A percentile compares a stretch with the other conserved stretches of the same genome.
Evolutionary conservation across 1,140 invertebrate species (phyloP).

Genomic region (Pinna nobilis): DNA sequence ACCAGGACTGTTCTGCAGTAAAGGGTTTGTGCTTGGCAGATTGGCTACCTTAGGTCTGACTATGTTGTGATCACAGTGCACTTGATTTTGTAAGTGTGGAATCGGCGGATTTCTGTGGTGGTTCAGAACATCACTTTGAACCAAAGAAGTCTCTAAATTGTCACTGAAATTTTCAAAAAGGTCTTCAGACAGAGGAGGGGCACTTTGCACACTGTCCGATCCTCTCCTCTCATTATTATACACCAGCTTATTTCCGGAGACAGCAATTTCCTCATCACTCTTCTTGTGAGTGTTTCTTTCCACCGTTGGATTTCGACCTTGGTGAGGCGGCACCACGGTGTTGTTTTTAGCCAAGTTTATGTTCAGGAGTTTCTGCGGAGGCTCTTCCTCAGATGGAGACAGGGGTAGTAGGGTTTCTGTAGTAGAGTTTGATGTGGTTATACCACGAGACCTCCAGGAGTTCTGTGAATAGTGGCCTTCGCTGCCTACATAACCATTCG

Average conservation of each 20-base stretch:
- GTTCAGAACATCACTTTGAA: slow-evolving; percentile 76
- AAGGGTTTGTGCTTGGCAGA: slow-evolving; percentile 4
- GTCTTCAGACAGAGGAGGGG: slow-evolving; percentile 41
- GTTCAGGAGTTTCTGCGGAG: slow-evolving; percentile 61
- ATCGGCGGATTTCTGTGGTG: slow-evolving; percentile 78
- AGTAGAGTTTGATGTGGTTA: slow-evolving; percentile 67
- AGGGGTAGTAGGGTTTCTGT: slow-evolving; percentile 74
- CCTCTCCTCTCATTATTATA: slow-evolving; percentile 42
- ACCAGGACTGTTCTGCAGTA: slow-evolving; percentile 58
- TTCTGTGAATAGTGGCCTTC: slow-evolving; percentile 1
- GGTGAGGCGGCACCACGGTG: slow-evolving; percentile 83
- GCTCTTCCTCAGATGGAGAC: slow-evolving; percentile 66
- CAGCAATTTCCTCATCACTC: slow-evolving; percentile 78
- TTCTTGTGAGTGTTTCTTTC: slow-evolving; percentile 83
- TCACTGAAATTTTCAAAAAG: slow-evolving; percentile 74
- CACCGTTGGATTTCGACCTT: slow-evolving; percentile 91
- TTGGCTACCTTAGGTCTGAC: slow-evolving; percentile 78
- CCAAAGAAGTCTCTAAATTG: slow-evolving; percentile 70
- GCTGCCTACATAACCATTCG: slow-evolving; percentile 32
- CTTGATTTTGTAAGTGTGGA: slow-evolving; percentile 78
- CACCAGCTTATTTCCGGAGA: slow-evolving; percentile 75
- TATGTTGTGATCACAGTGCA: slow-evolving; percentile 48
- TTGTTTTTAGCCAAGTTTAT: slow-evolving; percentile 62
- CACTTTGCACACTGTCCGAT: slow-evolving; percentile 29
- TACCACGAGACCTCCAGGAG: slow-evolving; percentile 4